Conservation (phyloP, 2,113 vertebrate species). For the Atherinomorus stipes region DNA sequence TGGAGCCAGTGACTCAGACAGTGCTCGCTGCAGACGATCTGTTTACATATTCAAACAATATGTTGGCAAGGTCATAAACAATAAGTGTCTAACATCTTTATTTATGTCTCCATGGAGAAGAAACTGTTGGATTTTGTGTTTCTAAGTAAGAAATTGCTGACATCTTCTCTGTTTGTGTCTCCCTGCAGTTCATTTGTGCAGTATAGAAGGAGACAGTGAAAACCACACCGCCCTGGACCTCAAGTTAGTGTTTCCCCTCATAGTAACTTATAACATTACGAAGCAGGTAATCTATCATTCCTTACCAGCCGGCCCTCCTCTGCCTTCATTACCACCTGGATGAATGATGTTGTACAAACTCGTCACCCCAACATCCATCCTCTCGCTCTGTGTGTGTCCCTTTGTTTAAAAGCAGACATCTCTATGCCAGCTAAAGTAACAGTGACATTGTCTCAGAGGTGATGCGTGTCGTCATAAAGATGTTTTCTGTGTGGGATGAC, state of each 20-base stretch:
- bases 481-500: conserved; percentile 14
- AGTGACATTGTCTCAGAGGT: conserved; percentile 36
- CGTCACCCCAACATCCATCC: conserved; percentile 48
- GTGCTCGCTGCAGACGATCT: too few relatives aligned
- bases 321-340: conserved; percentile 58
- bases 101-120: too few relatives aligned
- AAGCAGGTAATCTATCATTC: conserved; percentile 66
- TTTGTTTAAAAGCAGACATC: conserved; percentile 18
- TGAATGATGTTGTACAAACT: conserved; percentile 60
- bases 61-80: too few relatives aligned
- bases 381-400: conserved; percentile 29
- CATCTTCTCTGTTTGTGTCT: conserved; percentile 13
- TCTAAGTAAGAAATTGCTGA: neutral
- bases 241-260: conserved; percentile 86
- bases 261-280: conserved; percentile 77
- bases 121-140: too few relatives aligned
- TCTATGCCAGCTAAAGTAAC: conserved; percentile 39
- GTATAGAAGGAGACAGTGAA: conserved; percentile 90
- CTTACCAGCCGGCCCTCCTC: conserved; percentile 35
- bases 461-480: conserved; percentile 38
- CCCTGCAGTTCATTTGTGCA: conserved; percentile 91
- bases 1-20: too few relatives aligned
- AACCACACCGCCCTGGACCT: conserved; percentile 92
- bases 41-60: too few relatives aligned
- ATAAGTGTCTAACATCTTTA: too few relatives aligned